Evolutionary conservation across 1,140 invertebrate species (phyloP).

Genomic region (Magallana ariakensis): DNA sequence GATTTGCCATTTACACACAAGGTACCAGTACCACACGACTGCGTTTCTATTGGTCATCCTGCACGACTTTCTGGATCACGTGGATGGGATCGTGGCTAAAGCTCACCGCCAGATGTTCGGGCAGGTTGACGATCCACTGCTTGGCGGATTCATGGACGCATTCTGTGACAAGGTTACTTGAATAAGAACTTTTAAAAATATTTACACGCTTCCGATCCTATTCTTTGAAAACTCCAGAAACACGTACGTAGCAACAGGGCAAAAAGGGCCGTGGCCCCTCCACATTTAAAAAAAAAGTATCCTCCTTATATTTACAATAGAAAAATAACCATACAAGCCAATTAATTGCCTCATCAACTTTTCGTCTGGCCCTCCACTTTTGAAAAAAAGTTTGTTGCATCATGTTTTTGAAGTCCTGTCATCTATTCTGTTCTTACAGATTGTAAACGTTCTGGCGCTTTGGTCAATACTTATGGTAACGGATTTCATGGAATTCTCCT

Average conservation of each 20-base stretch:
- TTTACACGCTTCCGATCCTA: not conserved
- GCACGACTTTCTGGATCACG: constrained; percentile 74
- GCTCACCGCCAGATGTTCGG: constrained; percentile 69
- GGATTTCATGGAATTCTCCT: constrained; percentile 68
- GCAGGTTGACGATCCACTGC: constrained; percentile 70
- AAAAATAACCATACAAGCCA: too few species aligned
- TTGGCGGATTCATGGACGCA: constrained; percentile 75
- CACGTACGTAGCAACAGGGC: too few species aligned
- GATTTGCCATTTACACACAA: constrained; percentile 30
- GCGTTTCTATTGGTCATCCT: constrained; percentile 67
- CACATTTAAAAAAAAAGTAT: not conserved
- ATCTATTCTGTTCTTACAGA: constrained; percentile 60
- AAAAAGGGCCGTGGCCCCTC: too few species aligned
- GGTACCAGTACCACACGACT: constrained; percentile 63
- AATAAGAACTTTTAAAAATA: too few species aligned
- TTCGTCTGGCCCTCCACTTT: too few species aligned
- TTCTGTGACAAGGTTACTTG: constrained; percentile 74
- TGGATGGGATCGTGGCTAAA: constrained; percentile 75
- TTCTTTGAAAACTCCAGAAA: too few species aligned
- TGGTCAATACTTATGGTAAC: constrained; percentile 75
- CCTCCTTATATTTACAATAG: not conserved
- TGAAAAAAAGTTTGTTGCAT: too few species aligned
- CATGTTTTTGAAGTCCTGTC: too few species aligned
- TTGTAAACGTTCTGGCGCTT: constrained; percentile 74
- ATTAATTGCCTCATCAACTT: too few species aligned